phyloP scores from a whole-genome alignment of 2,888 invertebrate genomes.

The Agrochola litura region DNA sequence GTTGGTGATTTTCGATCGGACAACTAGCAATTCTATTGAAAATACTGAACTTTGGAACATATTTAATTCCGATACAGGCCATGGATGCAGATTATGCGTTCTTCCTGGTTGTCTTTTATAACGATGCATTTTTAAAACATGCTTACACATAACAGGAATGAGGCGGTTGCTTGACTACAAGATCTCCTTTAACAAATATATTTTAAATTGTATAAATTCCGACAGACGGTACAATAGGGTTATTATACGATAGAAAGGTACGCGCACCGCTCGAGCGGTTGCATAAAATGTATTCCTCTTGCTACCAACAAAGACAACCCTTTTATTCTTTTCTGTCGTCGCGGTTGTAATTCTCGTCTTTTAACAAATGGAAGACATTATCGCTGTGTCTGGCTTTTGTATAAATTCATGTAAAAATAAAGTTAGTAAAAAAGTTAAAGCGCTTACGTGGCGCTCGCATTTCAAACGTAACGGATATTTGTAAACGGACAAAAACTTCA shows the following conservation, averaged over 20 bases:
- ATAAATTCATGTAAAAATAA: conserved; percentile 87
- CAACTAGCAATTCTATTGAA: conserved; percentile 34
- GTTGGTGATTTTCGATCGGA: conserved; percentile 69
- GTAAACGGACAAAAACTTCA: conserved; percentile 77
- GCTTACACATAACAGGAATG: conserved; percentile 1
- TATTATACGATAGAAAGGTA: conserved; percentile 79
- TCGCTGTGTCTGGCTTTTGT: conserved; percentile 86
- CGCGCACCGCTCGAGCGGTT: conserved; percentile 75
- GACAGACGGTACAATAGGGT: conserved; percentile 75
- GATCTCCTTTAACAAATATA: conserved; percentile 43
- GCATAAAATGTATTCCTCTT: conserved; percentile 85
- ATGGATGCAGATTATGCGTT: not conserved
- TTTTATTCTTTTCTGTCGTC: conserved; percentile 86
- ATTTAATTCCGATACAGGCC: not conserved
- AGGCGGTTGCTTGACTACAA: conserved; percentile 7
- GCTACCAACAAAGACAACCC: conserved; percentile 84
- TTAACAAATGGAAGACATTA: conserved; percentile 89
- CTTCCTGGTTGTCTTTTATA: not conserved
- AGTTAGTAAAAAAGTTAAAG: conserved; percentile 85
- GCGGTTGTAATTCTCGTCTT: conserved; percentile 85
- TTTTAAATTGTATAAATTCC: conserved; percentile 51
- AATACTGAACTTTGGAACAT: not conserved
- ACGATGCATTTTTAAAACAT: conserved; percentile 10
- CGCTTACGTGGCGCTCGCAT: conserved; percentile 80
- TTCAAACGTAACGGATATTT: conserved; percentile 82